Evolutionary conservation across 1,140 invertebrate species (phyloP), one percentile per base, ranked within the genome.

Genomic region (Teleopsis dalmanni): DNA sequence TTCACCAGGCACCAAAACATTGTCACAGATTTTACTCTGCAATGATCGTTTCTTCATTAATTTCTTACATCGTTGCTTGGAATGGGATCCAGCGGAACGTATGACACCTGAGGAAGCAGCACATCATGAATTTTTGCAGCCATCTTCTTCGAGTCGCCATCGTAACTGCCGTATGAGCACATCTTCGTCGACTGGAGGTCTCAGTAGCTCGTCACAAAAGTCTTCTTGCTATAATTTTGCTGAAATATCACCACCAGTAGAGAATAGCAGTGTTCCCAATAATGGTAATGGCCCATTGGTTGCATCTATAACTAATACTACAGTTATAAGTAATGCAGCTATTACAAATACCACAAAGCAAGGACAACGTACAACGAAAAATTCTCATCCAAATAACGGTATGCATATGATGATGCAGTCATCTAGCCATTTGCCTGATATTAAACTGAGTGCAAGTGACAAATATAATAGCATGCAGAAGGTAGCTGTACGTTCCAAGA

Each of bases 41-140:
- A 87, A 86, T 62, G 93, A 98, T 73, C 79, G 84, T 14, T 75
- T 90, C 19, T 98, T 98, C 76, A 82, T 95, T 25, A 88, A 97
- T 73, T 97, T 98, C 72, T 81, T 98, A 61, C 84, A 85, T 50
- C 80, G 84, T 65, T 97, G 94, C 72, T 78, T 98, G 48, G 89
- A 95, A 67, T 98, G 95, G 95, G 93, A 97, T 74, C 87, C 94
- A 11, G 84, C 89, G 56, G 83, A 86, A 52, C 79, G 95, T 45
- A 85, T 98, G 82, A 95, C 88, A 14, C 92, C 95, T 3, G 85
- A 88, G 41, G 93, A 98, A 62, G 87, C 87, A 21, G 76, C 84
- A 34, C 76, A 79, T 31, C 87, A 89, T 69, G 84, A 87, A 61
- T 89, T 86, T 78, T 73, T 90, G 34, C 76, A 75, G 25, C 67